Conservation (phyloP, 2,797 vertebrate genomes). For the Hemibagrus guttatus region DNA sequence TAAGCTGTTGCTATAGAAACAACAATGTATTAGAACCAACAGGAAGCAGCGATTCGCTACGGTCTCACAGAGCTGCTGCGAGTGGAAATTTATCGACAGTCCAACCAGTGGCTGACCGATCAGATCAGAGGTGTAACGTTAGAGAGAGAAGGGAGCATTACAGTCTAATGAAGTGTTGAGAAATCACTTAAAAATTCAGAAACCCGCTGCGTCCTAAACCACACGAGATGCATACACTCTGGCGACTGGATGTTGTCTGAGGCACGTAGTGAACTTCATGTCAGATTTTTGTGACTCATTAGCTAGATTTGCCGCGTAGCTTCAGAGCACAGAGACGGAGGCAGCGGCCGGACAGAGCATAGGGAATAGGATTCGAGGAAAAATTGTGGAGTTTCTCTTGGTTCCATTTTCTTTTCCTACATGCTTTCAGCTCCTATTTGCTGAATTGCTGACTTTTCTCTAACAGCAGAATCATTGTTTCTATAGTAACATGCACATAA, state of each 20-base stretch:
- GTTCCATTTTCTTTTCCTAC: background rate
- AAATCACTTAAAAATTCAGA: too few species aligned
- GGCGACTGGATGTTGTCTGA: background rate
- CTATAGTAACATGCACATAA: too few species aligned
- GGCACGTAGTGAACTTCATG: background rate
- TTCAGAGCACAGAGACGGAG: background rate
- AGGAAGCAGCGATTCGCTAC: background rate
- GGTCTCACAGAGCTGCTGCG: background rate
- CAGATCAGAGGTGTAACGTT: background rate
- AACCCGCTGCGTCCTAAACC: conserved; percentile 1
- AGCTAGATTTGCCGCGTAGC: background rate
- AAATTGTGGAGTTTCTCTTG: background rate
- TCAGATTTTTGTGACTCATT: background rate
- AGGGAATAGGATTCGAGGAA: background rate
- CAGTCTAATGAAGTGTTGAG: background rate
- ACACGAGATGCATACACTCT: background rate
- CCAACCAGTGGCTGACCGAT: background rate
- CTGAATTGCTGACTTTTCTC: too few species aligned
- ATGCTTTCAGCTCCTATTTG: too few species aligned
- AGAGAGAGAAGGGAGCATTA: background rate
- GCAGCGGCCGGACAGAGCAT: too few species aligned
- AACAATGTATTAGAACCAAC: background rate
- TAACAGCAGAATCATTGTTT: too few species aligned
- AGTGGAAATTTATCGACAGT: background rate
- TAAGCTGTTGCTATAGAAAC: background rate